Evolutionary conservation across 2,113 vertebrate species (phyloP).

Genomic region (Oostethus manadensis): DNA sequence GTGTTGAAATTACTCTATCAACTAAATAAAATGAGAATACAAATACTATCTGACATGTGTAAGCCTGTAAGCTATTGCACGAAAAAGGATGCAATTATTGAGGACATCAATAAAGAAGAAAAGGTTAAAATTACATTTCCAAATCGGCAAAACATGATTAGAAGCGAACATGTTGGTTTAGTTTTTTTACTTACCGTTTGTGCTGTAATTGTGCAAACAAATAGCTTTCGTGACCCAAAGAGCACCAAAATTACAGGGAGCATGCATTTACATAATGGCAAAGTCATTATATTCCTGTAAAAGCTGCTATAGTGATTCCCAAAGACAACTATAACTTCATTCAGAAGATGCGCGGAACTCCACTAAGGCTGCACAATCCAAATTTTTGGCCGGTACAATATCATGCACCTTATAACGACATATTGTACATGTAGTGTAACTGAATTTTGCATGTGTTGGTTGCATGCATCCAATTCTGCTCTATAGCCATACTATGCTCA

Average conservation of each 20-base stretch:
- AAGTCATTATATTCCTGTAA: background rate
- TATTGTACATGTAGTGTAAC: too few species aligned
- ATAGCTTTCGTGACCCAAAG: background rate
- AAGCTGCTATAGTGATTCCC: too few species aligned
- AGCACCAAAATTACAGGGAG: background rate
- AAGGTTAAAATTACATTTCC: background rate
- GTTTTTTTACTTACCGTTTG: background rate
- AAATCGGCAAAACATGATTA: background rate
- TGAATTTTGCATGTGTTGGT: too few species aligned
- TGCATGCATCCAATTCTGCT: too few species aligned
- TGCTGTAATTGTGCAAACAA: background rate
- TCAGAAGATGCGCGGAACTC: too few species aligned
- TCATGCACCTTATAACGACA: too few species aligned
- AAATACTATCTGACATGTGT: background rate
- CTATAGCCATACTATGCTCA: too few species aligned
- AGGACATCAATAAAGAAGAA: background rate
- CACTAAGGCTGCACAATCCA: too few species aligned
- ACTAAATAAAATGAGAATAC: background rate
- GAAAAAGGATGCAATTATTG: constrained; percentile 1
- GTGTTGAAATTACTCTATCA: constrained; percentile 1
- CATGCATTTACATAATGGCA: background rate
- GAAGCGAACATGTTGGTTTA: too few species aligned
- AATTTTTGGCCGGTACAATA: too few species aligned
- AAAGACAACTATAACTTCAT: too few species aligned
- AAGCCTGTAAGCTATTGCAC: background rate